A percentile compares a stretch with the other conserved stretches of the same genome.
Conservation (phyloP, 2,797 vertebrate species). For the Masticophis lateralis region DNA sequence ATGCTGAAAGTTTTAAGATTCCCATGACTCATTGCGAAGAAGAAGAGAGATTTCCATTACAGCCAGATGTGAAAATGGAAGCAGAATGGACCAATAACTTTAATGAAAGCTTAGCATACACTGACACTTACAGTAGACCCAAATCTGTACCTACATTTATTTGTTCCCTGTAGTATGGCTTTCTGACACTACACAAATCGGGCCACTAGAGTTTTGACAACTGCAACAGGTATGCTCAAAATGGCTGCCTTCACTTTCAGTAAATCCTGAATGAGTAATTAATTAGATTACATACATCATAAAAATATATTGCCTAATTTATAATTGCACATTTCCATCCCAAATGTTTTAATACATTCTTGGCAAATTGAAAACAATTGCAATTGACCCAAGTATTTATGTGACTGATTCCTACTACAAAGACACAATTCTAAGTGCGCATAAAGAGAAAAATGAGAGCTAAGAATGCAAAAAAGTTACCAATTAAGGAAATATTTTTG, state of each 20-base stretch:
- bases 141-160: background rate
- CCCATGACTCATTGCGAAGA: background rate
- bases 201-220: background rate
- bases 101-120: background rate
- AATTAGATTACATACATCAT: background rate
- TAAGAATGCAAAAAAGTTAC: background rate
- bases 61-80: background rate
- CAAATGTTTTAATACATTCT: background rate
- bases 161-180: background rate
- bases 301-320: slow-evolving; percentile 25
- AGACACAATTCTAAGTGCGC: background rate
- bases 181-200: background rate
- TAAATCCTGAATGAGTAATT: background rate
- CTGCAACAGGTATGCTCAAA: background rate
- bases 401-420: background rate
- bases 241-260: background rate
- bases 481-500: background rate
- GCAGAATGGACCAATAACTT: background rate
- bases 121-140: background rate
- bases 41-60: background rate
- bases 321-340: background rate
- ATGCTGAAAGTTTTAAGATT: background rate
- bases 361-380: background rate
- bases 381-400: background rate
- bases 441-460: background rate